Evolutionary conservation across 2,797 vertebrate species (phyloP).

Genomic region (Oreochromis grahami): DNA sequence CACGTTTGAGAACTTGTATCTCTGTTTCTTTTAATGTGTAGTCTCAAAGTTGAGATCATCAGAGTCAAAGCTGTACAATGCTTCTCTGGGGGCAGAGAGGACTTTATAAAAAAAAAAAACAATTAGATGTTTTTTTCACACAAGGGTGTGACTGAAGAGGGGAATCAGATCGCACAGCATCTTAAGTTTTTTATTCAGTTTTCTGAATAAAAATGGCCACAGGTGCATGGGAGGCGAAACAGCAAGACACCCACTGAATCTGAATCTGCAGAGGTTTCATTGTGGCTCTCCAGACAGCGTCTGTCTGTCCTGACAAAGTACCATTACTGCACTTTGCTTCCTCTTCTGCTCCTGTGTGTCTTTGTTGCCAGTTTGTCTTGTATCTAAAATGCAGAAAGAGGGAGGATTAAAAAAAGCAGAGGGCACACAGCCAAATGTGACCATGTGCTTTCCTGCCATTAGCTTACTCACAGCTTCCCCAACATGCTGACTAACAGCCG

Average conservation of each 20-base stretch:
- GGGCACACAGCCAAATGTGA: neutral
- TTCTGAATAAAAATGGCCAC: neutral
- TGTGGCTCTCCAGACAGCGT: neutral
- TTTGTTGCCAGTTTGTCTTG: neutral
- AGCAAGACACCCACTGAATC: neutral
- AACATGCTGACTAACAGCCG: neutral
- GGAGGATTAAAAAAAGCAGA: neutral
- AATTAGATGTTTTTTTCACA: neutral
- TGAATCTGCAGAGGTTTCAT: slow-evolving; percentile 6
- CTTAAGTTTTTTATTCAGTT: neutral
- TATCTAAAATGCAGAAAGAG: neutral
- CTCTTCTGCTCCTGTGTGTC: slow-evolving; percentile 5
- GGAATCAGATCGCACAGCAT: neutral
- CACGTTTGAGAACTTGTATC: neutral
- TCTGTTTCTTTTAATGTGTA: neutral
- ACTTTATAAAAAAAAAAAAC: neutral
- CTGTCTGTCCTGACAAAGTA: neutral
- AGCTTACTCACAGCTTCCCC: neutral
- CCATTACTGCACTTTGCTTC: slow-evolving; percentile 23
- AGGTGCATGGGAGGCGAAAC: neutral
- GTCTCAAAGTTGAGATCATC: neutral
- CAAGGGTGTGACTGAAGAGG: neutral
- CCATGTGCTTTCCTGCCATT: neutral
- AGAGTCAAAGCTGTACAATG: neutral
- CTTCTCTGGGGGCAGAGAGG: neutral